Base-by-base conservation (phyloP, 2,888 invertebrate genomes). In the Scaptomyza reducta region DNA sequence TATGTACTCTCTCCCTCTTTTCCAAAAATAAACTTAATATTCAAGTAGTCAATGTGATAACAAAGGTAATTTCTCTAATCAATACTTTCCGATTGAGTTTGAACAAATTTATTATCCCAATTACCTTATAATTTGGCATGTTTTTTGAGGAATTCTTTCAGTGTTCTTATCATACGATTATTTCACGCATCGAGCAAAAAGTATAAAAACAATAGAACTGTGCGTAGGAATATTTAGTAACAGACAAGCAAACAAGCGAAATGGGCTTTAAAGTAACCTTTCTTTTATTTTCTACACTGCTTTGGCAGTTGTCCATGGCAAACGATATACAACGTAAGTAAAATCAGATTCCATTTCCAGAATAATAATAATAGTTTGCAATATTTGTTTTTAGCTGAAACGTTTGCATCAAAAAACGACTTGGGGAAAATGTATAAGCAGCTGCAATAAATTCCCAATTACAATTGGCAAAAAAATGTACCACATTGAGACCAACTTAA, bases 391-490 rank as follows among this genome's bases (percentile, higher is more conserved):
- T 29, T 11, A 59, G 68, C 69, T 41, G 33, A 50, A 18, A 6
- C 11, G 0, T 45, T 55, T 11, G 53, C 41, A 0, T 3, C 40
- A 4, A 9, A 29, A 0, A 58, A 22, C 14, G 46, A 62, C 0
- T 14, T 22, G 18, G 31, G 31, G 35, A 0, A 41, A 51, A 16
- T 67, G 57, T 40, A 11, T 57, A 0, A 29, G 66, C 55, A 47
- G 4, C 5, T 65, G 66, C 31, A 42, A 16, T 2, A 53, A 54
- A 1, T 60, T 44, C 11, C 27, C 50, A 10, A 35, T 56, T 38
- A 33, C 33, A 57, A 40, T 59, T 33, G 68, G 67, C 25, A 56
- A 7, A 1, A 73, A 73, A 14, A 44, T 68, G 1, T 56, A 53
- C 16, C 25, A 42, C 14, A 42, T 58, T 11, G 42, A 49, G 46